These are phyloP conservation scores for Drosophila bipectinata DNA, from an alignment of 1,140 invertebrate species.

Conservation along the genomic window DNA sequence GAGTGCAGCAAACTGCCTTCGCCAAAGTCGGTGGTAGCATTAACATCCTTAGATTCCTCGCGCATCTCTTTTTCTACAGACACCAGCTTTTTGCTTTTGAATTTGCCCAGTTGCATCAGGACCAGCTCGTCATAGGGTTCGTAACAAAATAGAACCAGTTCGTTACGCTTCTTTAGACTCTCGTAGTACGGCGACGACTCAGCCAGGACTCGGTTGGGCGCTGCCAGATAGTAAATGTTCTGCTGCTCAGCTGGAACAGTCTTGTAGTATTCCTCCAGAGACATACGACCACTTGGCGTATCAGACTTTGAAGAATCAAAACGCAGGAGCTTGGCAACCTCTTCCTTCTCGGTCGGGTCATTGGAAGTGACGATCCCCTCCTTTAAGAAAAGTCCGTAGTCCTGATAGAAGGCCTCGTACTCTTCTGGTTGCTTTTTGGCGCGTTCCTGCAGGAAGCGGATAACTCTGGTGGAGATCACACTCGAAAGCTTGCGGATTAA, in stretches of 20 bases:
- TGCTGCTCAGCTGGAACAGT: conserved; percentile 91
- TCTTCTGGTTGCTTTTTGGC: conserved; percentile 92
- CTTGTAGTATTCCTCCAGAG: conserved; percentile 94
- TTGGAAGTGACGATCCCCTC: conserved; percentile 95
- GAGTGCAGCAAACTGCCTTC: conserved; percentile 88
- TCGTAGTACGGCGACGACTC: conserved; percentile 98
- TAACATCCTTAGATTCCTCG: conserved; percentile 86
- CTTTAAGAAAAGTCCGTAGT: conserved; percentile 97
- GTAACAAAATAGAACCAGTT: conserved; percentile 97
- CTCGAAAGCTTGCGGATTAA: conserved; percentile 94
- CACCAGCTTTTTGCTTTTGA: conserved; percentile 90
- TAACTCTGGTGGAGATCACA: conserved; percentile 92
- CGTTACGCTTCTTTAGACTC: conserved; percentile 92
- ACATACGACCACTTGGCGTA: conserved; percentile 89
- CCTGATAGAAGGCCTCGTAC: conserved; percentile 94
- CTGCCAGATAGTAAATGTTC: conserved; percentile 96
- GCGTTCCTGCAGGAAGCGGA: conserved; percentile 94
- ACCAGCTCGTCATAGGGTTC: conserved; percentile 98
- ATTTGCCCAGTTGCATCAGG: conserved; percentile 94
- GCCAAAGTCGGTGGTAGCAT: conserved; percentile 85
- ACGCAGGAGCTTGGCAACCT: conserved; percentile 94
- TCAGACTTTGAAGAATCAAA: conserved; percentile 95
- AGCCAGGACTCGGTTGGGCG: conserved; percentile 95
- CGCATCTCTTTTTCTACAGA: conserved; percentile 98
- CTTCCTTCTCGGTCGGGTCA: conserved; percentile 94